These are phyloP conservation scores for Quadriops clusia DNA, from an alignment of 2,888 invertebrate genomes.

Conservation along the genomic window DNA sequence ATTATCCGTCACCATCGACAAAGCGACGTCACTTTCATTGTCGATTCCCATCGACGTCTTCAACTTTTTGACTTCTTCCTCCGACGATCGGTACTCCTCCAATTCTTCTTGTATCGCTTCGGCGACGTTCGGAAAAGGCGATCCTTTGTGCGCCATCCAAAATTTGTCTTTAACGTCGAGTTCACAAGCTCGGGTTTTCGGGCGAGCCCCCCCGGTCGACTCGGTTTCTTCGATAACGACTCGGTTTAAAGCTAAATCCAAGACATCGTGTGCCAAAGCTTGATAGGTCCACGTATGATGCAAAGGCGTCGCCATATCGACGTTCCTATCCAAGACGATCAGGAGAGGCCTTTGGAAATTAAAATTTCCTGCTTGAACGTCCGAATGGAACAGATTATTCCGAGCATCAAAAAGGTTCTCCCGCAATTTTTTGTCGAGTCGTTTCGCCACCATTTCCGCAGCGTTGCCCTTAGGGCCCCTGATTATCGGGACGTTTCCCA, in stretches of 20 bases:
- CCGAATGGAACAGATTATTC: constrained; percentile 88
- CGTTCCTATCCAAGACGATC: constrained; percentile 83
- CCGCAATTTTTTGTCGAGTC: constrained; percentile 90
- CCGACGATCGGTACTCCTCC: constrained; percentile 80
- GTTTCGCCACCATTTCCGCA: constrained; percentile 96
- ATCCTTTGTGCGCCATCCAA: constrained; percentile 90
- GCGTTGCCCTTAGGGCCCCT: constrained; percentile 90
- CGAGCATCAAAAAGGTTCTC: constrained; percentile 95
- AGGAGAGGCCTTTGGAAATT: constrained; percentile 90
- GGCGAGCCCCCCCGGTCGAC: constrained; percentile 42
- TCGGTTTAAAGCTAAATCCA: constrained; percentile 83
- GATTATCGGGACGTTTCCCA: constrained; percentile 86
- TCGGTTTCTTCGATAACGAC: constrained; percentile 32
- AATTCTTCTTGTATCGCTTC: constrained; percentile 98
- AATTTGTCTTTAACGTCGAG: constrained; percentile 81
- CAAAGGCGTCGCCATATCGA: constrained; percentile 94
- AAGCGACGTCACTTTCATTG: constrained; percentile 74
- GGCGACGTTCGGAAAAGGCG: constrained; percentile 87
- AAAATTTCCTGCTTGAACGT: constrained; percentile 62
- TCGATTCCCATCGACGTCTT: constrained; percentile 92
- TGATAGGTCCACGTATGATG: constrained; percentile 99
- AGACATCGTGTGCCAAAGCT: constrained; percentile 90
- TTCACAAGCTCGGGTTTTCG: constrained; percentile 81
- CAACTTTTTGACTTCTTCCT: constrained; percentile 92
- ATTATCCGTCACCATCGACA: constrained; percentile 81